Percentiles rank a stretch among this genome's conserved stretches.
These are phyloP conservation scores for Chrysocyon brachyurus DNA, from an alignment of 2,797 vertebrate genomes.

Conservation along the genomic window DNA sequence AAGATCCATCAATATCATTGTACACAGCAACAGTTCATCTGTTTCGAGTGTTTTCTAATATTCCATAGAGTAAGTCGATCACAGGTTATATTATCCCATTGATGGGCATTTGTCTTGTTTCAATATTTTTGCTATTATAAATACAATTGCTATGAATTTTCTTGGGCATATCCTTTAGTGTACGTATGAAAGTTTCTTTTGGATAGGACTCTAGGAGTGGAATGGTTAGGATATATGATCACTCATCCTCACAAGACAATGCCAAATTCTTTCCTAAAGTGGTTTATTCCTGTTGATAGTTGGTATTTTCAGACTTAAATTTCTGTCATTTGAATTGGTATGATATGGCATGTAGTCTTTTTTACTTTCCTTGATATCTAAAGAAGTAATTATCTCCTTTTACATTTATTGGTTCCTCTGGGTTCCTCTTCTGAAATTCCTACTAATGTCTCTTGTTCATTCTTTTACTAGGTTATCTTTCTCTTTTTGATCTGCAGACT, in stretches of 20 bases:
- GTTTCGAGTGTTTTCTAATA: not conserved
- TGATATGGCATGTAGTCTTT: not conserved
- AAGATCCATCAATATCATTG: not conserved
- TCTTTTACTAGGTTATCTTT: conserved; percentile 11
- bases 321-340: not conserved
- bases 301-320: not conserved
- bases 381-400: not conserved
- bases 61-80: not conserved
- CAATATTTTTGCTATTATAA: not conserved
- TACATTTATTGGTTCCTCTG: not conserved
- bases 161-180: not conserved
- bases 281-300: not conserved
- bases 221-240: not conserved
- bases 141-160: not conserved
- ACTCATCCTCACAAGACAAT: not conserved
- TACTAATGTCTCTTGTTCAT: not conserved
- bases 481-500: not conserved
- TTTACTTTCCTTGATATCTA: not conserved
- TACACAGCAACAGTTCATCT: not conserved
- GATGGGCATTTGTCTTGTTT: not conserved
- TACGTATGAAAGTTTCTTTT: not conserved
- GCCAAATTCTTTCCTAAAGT: not conserved
- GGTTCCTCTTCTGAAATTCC: conserved; percentile 24
- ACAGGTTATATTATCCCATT: not conserved
- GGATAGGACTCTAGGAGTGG: not conserved